Evolutionary conservation across 2,113 vertebrate genomes (phyloP).

Genomic region (Eleginops maclovinus): DNA sequence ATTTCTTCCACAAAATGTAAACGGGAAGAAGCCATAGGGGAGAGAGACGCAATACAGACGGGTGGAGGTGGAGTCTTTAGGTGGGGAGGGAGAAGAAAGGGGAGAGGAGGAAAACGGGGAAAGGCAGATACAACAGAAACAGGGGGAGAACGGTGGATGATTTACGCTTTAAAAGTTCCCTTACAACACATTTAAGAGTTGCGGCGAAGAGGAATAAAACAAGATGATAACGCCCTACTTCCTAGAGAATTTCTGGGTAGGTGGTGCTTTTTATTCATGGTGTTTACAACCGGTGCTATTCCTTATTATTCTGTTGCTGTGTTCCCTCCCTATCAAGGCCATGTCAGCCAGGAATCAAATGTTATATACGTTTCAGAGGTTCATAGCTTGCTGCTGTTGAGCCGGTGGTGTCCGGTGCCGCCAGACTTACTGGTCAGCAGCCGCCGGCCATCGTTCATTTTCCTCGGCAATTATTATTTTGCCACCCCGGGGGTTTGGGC

Average conservation of each 20-base stretch:
- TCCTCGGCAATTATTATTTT: slow-evolving; percentile 70
- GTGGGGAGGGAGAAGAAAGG: slow-evolving; percentile 81
- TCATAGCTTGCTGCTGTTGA: background rate
- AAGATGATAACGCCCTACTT: slow-evolving; percentile 94
- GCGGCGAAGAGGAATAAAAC: slow-evolving; percentile 67
- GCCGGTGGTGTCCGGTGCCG: slow-evolving; percentile 2
- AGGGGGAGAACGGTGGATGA: slow-evolving; percentile 77
- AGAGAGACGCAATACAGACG: slow-evolving; percentile 48
- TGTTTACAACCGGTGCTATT: slow-evolving; percentile 66
- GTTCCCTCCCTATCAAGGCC: slow-evolving; percentile 46
- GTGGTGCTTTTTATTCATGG: slow-evolving; percentile 64
- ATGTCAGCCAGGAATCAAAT: slow-evolving; percentile 48
- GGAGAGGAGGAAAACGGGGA: slow-evolving; percentile 77
- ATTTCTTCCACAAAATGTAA: slow-evolving; percentile 40
- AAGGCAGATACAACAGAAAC: slow-evolving; percentile 77
- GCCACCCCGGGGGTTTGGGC: slow-evolving; percentile 80
- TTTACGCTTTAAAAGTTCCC: slow-evolving; percentile 65
- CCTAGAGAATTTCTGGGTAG: slow-evolving; percentile 94
- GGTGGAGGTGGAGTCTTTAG: slow-evolving; percentile 83
- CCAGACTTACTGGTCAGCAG: slow-evolving; percentile 11
- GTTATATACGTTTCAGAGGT: background rate
- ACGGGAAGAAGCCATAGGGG: slow-evolving; percentile 21
- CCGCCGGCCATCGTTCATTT: slow-evolving; percentile 46
- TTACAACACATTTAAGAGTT: slow-evolving; percentile 43
- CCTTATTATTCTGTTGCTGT: slow-evolving; percentile 39